Evolutionary conservation across 2,888 invertebrate species (phyloP).

Genomic region (Lithophane socia): DNA sequence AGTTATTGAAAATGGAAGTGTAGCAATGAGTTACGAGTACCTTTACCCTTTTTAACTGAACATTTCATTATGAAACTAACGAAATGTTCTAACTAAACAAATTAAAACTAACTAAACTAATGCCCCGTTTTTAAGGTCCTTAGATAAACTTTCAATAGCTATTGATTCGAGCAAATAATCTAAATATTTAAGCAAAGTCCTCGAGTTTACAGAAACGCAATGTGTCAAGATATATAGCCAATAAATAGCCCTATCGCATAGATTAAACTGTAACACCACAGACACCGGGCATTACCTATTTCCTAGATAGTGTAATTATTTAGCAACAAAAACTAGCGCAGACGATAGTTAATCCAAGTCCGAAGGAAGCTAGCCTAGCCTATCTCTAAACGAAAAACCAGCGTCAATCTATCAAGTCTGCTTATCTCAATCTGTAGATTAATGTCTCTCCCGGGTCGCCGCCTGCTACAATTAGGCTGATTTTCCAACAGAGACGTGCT

Average conservation of each 20-base stretch:
- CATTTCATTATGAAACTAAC: too few relatives aligned
- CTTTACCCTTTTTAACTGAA: not conserved
- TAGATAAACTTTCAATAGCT: not conserved
- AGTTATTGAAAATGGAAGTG: not conserved
- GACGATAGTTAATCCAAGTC: not conserved
- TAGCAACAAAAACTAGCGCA: not conserved
- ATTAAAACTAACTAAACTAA: not conserved
- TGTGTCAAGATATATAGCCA: not conserved
- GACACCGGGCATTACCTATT: not conserved
- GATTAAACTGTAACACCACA: not conserved
- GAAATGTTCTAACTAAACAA: too few relatives aligned
- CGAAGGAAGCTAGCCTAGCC: not conserved
- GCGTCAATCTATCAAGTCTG: not conserved
- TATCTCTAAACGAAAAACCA: constrained; percentile 10
- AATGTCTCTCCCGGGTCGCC: not conserved
- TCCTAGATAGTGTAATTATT: not conserved
- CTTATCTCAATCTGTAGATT: not conserved
- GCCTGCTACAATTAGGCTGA: not conserved
- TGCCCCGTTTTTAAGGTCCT: too few relatives aligned
- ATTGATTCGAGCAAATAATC: not conserved
- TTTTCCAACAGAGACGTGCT: too few relatives aligned
- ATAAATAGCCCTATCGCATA: too few relatives aligned
- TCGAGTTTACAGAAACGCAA: not conserved
- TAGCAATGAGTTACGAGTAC: not conserved
- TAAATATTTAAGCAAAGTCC: not conserved